Evolutionary conservation across 1,140 invertebrate species (phyloP).

Genomic region (Halyomorpha halys): DNA sequence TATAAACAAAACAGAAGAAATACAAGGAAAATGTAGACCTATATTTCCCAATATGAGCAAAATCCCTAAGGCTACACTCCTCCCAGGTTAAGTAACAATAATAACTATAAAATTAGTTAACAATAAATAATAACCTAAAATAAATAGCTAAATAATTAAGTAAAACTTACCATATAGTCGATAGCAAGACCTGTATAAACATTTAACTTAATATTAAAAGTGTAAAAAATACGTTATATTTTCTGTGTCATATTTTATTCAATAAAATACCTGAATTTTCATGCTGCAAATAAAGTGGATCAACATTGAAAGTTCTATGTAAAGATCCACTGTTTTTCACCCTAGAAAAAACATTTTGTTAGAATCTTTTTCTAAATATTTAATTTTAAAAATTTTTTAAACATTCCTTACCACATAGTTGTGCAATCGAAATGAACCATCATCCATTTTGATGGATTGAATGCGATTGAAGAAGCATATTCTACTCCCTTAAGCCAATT

Average conservation of each 20-base stretch:
- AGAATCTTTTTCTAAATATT: not conserved
- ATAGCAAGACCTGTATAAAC: constrained; percentile 67
- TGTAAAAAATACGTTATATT: too few species aligned
- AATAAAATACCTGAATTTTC: constrained; percentile 80
- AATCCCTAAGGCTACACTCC: too few species aligned
- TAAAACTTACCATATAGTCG: constrained; percentile 78
- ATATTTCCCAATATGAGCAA: too few species aligned
- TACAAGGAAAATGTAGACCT: too few species aligned
- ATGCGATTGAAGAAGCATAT: constrained; percentile 80
- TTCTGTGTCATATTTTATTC: not conserved
- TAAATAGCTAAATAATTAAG: not conserved
- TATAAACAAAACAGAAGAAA: too few species aligned
- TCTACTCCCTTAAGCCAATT: constrained; percentile 82
- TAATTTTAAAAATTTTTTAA: too few species aligned
- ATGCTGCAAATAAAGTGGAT: constrained; percentile 87
- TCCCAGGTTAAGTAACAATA: too few species aligned
- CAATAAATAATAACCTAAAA: not conserved
- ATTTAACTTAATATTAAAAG: not conserved
- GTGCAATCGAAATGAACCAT: constrained; percentile 98
- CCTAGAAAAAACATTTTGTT: constrained; percentile 46
- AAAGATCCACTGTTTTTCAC: constrained; percentile 82
- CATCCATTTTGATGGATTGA: constrained; percentile 95
- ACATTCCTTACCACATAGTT: constrained; percentile 72
- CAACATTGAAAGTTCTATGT: constrained; percentile 91
- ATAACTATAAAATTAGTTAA: too few species aligned